Conservation (phyloP, 1,140 invertebrate species). For the Sycophaga agraensis region DNA sequence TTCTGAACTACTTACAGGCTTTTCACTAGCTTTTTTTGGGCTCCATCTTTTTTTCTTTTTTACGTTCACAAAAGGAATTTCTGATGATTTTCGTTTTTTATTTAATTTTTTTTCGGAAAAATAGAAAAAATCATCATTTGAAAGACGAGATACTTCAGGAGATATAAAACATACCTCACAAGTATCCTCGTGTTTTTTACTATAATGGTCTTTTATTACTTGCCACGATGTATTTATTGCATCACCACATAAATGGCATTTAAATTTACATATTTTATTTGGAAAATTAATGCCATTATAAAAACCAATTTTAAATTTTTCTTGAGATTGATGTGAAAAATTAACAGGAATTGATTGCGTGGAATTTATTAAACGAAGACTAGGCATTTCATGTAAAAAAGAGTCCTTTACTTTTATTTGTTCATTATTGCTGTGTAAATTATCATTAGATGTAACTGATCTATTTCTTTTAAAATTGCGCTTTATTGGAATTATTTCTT, state of each 20-base stretch:
- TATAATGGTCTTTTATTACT: constrained; percentile 40
- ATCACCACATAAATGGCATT: constrained; percentile 49
- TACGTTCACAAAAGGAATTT: not conserved
- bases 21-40: constrained; percentile 37
- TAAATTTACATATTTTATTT: constrained; percentile 31
- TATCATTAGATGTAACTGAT: not conserved
- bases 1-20: not conserved
- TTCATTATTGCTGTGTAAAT: not conserved
- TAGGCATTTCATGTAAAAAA: not conserved
- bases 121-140: constrained; percentile 33
- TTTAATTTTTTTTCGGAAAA: constrained; percentile 33
- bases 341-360: not conserved
- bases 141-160: constrained; percentile 33
- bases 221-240: constrained; percentile 45
- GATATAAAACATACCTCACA: constrained; percentile 39
- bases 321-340: not conserved
- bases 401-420: not conserved
- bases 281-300: not conserved
- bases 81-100: constrained; percentile 39
- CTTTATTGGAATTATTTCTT: not conserved
- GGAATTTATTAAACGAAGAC: not conserved
- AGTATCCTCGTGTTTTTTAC: constrained; percentile 38
- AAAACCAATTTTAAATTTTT: constrained; percentile 3
- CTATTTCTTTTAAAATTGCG: not conserved
- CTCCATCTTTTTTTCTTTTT: constrained; percentile 43